Evolutionary conservation across 2,888 invertebrate genomes (phyloP).

Genomic region (Selenia dentaria): DNA sequence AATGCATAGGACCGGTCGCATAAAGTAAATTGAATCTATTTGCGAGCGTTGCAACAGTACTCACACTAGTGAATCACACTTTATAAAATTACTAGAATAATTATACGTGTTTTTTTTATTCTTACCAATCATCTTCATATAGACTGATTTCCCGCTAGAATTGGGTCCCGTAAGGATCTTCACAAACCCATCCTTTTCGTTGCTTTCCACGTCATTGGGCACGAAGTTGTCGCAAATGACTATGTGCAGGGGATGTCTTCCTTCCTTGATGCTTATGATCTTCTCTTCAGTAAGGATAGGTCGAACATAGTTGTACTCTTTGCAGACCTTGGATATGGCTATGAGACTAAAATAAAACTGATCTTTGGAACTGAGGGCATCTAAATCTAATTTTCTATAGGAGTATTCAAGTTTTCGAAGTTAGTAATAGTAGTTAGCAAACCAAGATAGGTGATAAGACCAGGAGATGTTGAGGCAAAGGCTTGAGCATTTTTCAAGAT

Average conservation of each 20-base stretch:
- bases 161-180: conserved; percentile 96
- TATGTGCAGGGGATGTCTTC: conserved; percentile 92
- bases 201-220: conserved; percentile 88
- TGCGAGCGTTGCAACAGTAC: too few species aligned
- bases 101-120: too few species aligned
- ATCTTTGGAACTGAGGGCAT: not conserved
- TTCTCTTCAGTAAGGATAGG: conserved; percentile 85
- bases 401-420: too few species aligned
- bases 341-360: conserved; percentile 79
- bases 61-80: too few species aligned
- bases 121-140: conserved; percentile 90
- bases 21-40: too few species aligned
- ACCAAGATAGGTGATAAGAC: too few species aligned
- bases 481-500: too few species aligned
- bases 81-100: too few species aligned
- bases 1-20: too few species aligned
- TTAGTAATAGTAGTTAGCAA: too few species aligned
- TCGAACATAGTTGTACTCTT: conserved; percentile 86
- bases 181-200: conserved; percentile 81
- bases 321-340: conserved; percentile 87
- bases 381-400: too few species aligned
- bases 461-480: too few species aligned
- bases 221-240: conserved; percentile 87
- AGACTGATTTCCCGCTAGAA: conserved; percentile 96
- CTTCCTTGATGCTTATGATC: conserved; percentile 85